phyloP scores from a whole-genome alignment of 2,797 vertebrate genomes.

The Enteromius paludinosus region DNA sequence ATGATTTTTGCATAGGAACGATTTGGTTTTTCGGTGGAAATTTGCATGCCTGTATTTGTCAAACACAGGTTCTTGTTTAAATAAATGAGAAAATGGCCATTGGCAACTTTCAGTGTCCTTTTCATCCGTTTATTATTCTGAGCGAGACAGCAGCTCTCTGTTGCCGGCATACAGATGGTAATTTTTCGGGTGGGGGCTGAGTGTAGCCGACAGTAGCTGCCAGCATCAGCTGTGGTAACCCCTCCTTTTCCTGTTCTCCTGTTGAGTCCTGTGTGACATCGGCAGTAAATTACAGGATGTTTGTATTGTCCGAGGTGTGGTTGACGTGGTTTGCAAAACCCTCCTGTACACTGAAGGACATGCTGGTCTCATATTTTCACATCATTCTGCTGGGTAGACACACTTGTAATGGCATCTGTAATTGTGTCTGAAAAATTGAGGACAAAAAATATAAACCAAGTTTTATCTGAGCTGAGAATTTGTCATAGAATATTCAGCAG shows the following conservation, averaged over 20 bases:
- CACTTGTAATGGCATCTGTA: background rate
- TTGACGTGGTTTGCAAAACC: background rate
- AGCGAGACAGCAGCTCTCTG: background rate
- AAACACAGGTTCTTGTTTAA: background rate
- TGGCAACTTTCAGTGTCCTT: background rate
- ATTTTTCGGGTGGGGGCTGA: constrained; percentile 32
- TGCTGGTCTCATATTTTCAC: background rate
- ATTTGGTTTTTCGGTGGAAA: background rate
- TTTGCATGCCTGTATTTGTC: background rate
- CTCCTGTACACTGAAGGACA: background rate
- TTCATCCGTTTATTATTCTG: background rate
- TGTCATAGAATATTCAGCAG: background rate
- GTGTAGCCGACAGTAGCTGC: constrained; percentile 41
- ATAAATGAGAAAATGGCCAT: background rate
- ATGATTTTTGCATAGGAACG: background rate
- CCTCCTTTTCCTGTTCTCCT: constrained; percentile 6
- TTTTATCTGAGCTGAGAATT: background rate
- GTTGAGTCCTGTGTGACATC: constrained; percentile 23
- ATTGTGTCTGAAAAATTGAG: background rate
- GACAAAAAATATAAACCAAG: no score
- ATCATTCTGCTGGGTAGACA: background rate
- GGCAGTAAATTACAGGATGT: constrained; percentile 4
- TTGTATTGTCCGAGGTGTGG: constrained; percentile 15
- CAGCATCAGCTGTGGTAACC: constrained; percentile 6
- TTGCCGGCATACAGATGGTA: constrained; percentile 20